Evolutionary conservation across 2,797 vertebrate species (phyloP), one percentile per base, ranked within the genome.

Genomic region (Pipistrellus kuhlii): DNA sequence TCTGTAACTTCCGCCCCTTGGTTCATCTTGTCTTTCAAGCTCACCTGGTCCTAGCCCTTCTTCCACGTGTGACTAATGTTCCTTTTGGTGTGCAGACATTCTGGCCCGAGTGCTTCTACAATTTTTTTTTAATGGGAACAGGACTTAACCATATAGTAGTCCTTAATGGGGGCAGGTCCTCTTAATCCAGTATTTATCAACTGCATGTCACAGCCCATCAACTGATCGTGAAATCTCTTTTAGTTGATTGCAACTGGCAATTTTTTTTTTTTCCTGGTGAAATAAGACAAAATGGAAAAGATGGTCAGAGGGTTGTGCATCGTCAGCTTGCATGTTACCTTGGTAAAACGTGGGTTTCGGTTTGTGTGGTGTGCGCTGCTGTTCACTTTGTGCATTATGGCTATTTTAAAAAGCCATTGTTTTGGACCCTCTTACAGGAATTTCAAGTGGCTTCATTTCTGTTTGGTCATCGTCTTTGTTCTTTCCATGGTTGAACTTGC

Each of bases 401-500:
- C 21, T 13, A 8, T n/a, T 62, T 85, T 85, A 35, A 57, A 53
- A 92, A 81, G 59, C 44, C 62, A 12, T 57, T 25, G 38, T 41
- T 83, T 44, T 55, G 41, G 68, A 55, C 4, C 8, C 7, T 66
- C 7, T 62, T 69, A 15, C 0, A 27, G 57, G 66, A 41, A 62
- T 91, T 88, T 94, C 75, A 77, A 20, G 27, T 78, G 68, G 17
- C 38, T 51, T 68, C n/a, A 59, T 69, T 85, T 85, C 53, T 75
- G 25, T 55, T 91, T 44, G 55, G 41, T n/a, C 1, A 0, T 53
- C 35, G 0, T 35, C 20, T 71, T 38, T 64, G 25, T 82, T 57
- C 27, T 95, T 85, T 55, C 51, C 2, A 0, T 23, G 27, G 11
- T n/a, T 68, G 48, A 82, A 59, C 82, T 80, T 84, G 81, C 53